Evolutionary conservation across 2,888 invertebrate species (phyloP), one percentile per base, ranked within the genome.

Genomic region (Xylocampa areola): DNA sequence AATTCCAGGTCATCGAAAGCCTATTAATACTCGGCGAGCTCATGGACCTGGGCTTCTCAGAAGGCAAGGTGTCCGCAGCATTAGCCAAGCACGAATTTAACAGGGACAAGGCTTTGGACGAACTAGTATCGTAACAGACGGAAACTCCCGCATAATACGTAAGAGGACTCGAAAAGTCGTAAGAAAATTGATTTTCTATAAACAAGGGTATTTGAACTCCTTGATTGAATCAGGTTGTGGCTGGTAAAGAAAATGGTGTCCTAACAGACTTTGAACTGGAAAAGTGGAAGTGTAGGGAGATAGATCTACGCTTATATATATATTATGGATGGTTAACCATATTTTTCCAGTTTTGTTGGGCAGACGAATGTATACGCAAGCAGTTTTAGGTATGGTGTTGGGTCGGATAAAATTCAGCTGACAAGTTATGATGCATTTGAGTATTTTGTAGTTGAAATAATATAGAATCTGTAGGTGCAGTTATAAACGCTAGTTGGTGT

Each of bases 21-120:
- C 94, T 98, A 41, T 94, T 98, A 75, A 96, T 96, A 64, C 93
- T 97, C 77, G 95, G 96, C 16, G 97, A 97, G 81, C 94, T 98
- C 50, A 95, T 96, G 89, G 97, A 97, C 86, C 95, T 98, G 50
- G 98, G 98, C 25, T 98, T 98, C 87, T 94, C 96, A 0, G 97
- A 98, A 90, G 95, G 95, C 51, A 94, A 95, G 79, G 97, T 97
- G 41, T 96, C 96, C 0, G 95, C 95, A 55, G 97, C 97, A 14
- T 94, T 98, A 45, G 88, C 96, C 27, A 96, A 96, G 80, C 96
- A 96, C 82, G 95, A 97, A 88, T 97, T 97, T 85, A 97, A 98
- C 89, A 95, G 96, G 82, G 98, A 98, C 85, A 97, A 96, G 90
- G 98, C 98, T 36, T 94, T 98, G 79, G 98, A 98, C 86, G 95